These are phyloP conservation scores for Pseudochirops cupreus DNA, from an alignment of 2,797 vertebrate species.

Conservation along the genomic window DNA sequence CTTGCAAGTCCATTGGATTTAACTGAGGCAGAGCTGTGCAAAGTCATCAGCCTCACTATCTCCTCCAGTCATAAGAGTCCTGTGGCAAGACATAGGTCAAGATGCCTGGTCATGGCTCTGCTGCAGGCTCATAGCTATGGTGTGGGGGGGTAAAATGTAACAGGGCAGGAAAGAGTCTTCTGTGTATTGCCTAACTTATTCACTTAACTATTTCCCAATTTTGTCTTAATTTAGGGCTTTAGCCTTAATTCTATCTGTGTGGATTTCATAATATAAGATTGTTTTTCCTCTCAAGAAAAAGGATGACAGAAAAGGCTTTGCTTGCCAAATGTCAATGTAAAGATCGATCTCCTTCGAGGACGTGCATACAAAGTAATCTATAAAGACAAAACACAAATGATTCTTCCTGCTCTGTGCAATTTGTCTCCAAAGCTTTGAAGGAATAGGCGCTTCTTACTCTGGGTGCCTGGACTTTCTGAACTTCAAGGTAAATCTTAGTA, in stretches of 20 bases:
- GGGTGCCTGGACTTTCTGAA: neutral
- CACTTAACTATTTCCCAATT: neutral
- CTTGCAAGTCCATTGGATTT: neutral
- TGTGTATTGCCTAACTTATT: neutral
- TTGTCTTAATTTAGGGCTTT: conserved; percentile 3
- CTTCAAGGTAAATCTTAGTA: neutral
- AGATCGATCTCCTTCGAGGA: conserved; percentile 1
- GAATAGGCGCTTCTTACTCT: neutral
- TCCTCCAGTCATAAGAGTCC: neutral
- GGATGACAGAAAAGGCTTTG: conserved; percentile 34
- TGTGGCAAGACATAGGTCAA: neutral
- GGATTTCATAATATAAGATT: neutral
- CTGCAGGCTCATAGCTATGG: neutral
- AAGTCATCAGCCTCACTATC: neutral
- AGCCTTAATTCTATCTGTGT: neutral
- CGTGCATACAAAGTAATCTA: conserved; percentile 22
- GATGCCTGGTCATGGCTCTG: neutral
- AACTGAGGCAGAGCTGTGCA: neutral
- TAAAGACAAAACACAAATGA: neutral
- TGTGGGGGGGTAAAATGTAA: neutral
- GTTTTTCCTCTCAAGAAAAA: neutral
- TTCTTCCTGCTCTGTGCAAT: neutral
- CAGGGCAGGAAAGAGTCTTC: neutral
- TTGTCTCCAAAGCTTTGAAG: neutral
- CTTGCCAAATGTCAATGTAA: conserved; percentile 14